These are phyloP conservation scores for Rugalucina vietnamica DNA, from an alignment of 2,888 invertebrate genomes.

Conservation along the genomic window DNA sequence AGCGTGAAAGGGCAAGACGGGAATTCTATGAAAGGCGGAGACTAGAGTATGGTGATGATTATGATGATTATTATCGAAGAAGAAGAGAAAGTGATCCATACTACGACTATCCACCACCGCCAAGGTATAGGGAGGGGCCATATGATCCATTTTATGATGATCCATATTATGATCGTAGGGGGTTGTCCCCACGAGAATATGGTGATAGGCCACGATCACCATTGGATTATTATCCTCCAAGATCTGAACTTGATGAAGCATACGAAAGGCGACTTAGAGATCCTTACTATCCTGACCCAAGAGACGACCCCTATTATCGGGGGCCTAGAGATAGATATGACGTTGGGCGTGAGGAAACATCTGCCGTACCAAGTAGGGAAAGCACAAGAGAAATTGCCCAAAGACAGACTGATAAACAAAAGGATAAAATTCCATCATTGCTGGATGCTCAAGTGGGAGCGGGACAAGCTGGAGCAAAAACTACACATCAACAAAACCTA, in stretches of 20 bases:
- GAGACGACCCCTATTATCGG: neutral
- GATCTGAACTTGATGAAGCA: no score
- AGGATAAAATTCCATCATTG: neutral
- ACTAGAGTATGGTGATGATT: neutral
- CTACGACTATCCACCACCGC: neutral
- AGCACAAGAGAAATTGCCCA: no score
- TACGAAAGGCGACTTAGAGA: no score
- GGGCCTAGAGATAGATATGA: neutral
- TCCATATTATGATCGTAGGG: neutral
- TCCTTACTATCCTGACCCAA: neutral
- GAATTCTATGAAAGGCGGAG: neutral
- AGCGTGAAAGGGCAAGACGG: neutral
- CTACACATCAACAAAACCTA: neutral
- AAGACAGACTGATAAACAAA: no score
- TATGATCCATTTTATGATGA: slow-evolving; percentile 1
- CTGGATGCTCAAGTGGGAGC: no score
- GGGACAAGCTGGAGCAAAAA: no score
- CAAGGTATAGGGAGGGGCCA: neutral
- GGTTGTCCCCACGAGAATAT: no score
- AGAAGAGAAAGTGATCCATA: neutral
- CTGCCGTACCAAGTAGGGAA: no score
- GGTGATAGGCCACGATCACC: neutral
- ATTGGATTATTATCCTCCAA: neutral
- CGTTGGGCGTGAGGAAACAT: no score
- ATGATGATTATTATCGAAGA: neutral